Base-by-base conservation (phyloP, 2,888 invertebrate genomes). In the Buathra laborator region DNA sequence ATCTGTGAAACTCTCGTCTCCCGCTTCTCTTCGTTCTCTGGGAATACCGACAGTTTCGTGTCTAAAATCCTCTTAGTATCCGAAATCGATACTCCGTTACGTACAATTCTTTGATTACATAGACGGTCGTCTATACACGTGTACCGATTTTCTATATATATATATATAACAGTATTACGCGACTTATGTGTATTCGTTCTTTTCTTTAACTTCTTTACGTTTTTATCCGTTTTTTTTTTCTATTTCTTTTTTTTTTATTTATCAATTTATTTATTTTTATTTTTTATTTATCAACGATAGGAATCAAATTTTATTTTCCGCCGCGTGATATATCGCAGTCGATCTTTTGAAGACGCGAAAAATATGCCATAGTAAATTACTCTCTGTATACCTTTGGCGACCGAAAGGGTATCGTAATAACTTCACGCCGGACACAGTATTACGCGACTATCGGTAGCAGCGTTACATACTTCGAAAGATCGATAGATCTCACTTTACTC, bases 81-180 rank as follows among this genome's bases (percentile, higher is more conserved):
- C 24, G 75, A 76, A 84, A 80, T 76, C 59, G 48, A 71, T 75
- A 67, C 48, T 37, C 43, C 29, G 37, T n/a, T 16, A 70, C 43
- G 44, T 19, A 19, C 12, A 19, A 16, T 32, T 70, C 37, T 7
- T 43, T 71, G 9, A 67, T 66, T 53, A 53, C 9, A 7, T 9
- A 9, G 7, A 53, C 6, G 9, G 53, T 16, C 9, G 16, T 19
- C 16, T 16, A 3, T 53, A 19, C 53, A 16, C 16, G 9, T n/a
- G 16, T 19, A 37, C 37, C 37, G 53, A 24, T 24, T 24, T 24
- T 24, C 24, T 24, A 24, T 24, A 24, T 24, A 24, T 24, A 24
- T 24, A 24, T 24, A 24, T 16, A 16, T 53, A 9, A 53, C 16
- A 16, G 53, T 9, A 5, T 5, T 16, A 19, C 53, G 14, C 14